Percentiles rank a stretch among this genome's conserved stretches.
Evolutionary conservation across 35 echinoderm and acorn worm species (phyloP).

Genomic region (Ptychodera flava): DNA sequence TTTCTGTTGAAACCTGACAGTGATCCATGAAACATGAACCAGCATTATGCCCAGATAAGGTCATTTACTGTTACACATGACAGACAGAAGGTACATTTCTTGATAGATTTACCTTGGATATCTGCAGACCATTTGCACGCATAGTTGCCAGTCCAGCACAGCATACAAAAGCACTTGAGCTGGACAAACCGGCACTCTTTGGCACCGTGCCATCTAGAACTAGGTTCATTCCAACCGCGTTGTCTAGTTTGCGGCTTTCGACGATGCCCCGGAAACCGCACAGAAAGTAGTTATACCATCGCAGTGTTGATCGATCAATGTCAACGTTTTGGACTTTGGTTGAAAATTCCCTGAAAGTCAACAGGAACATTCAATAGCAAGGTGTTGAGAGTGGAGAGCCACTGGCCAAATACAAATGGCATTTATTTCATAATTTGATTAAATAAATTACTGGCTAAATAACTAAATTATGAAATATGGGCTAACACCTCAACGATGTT

Average conservation of each 20-base stretch:
- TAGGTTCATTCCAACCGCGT: conserved; percentile 49
- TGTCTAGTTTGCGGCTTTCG: conserved; percentile 34
- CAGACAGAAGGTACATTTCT: no score
- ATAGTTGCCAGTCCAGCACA: conserved; percentile 74
- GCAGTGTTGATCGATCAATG: conserved; percentile 47
- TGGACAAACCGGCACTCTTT: conserved; percentile 73
- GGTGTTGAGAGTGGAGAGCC: no score
- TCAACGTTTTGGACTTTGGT: conserved; percentile 32
- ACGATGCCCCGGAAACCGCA: conserved; percentile 78
- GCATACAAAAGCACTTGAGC: conserved; percentile 94
- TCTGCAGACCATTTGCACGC: conserved; percentile 62
- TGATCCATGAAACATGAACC: no score
- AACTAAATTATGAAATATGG: no score
- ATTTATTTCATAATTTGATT: no score
- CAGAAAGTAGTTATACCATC: conserved; percentile 86
- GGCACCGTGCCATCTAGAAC: conserved; percentile 59
- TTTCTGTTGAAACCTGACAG: no score
- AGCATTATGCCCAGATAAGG: no score
- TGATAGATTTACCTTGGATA: conserved; percentile 83
- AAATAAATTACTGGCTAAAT: no score
- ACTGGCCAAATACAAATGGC: no score
- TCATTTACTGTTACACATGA: no score
- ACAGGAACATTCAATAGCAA: not conserved
- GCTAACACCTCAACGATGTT: no score
- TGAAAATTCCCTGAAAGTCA: conserved; percentile 32